These are phyloP conservation scores for Ecdyonurus torrentis DNA, from an alignment of 2,888 invertebrate genomes.

Conservation along the genomic window DNA sequence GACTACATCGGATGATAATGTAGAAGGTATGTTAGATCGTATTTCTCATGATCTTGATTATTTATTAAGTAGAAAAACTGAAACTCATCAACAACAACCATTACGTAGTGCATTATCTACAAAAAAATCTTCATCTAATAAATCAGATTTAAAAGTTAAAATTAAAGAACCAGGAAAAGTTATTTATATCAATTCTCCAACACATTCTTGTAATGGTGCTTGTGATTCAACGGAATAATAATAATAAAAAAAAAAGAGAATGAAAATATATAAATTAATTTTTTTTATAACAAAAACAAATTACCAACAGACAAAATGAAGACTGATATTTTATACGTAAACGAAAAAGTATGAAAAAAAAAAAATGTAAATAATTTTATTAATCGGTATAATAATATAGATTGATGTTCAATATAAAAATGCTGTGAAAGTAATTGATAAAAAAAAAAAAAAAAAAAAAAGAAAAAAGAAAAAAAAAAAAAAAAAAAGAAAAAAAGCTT, in stretches of 20 bases:
- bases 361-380: too few species aligned
- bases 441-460: too few species aligned
- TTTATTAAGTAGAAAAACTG: conserved; percentile 23
- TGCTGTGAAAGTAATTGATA: neutral
- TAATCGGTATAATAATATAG: too few species aligned
- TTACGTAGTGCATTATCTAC: neutral
- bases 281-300: neutral
- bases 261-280: neutral
- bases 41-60: conserved; percentile 71
- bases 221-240: neutral
- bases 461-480: too few species aligned
- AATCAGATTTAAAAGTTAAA: neutral
- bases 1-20: conserved; percentile 18
- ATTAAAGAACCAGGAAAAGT: neutral
- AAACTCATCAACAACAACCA: neutral
- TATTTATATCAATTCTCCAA: neutral
- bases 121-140: neutral
- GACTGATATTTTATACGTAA: neutral
- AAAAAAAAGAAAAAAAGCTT: too few species aligned
- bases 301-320: neutral
- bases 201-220: neutral
- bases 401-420: neutral
- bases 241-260: neutral
- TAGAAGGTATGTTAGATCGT: conserved; percentile 45
- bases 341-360: neutral